Evolutionary conservation across 2,888 invertebrate genomes (phyloP), one percentile per base, ranked within the genome.

Genomic region (Chaitophorus viminalis): DNA sequence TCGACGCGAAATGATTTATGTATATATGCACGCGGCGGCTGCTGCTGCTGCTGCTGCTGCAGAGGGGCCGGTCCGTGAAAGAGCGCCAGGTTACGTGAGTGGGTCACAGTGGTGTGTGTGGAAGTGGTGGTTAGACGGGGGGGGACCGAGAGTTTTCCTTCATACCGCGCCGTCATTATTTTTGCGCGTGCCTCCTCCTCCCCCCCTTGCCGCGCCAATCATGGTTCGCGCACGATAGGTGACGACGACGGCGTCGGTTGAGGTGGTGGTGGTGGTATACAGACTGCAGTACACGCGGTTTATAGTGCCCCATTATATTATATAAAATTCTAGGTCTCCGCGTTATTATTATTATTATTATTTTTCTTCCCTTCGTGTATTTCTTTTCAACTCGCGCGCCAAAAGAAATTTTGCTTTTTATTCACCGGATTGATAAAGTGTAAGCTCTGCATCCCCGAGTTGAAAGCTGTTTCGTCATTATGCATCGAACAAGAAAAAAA

Each of bases 1-100:
- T 85, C 18, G 77, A 86, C 86, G 78, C 60, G 72, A 79, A 86
- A 86, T 79, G 79, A 86, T 86, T 86, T 86, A 86, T 74, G 86
- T 68, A 33, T 68, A 33, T 52, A 74, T 36, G 72, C 36, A 18
- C 36, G 68, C 21, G 3, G 60, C 60, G 25, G 36, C 33, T 6
- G 68, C 46, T 46, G 46, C 46, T 6, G 5, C 33, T 0, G 36
- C 33, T 6, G 68, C 46, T 46, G 46, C 46, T 6, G 5, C 33
- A 0, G n/a, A n/a, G n/a, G n/a, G 75, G 31, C 6, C 18, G n/a
- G 25, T 18, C 33, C 36, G 25, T 31, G 52, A 54, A 33, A 33
- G 54, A 54, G 54, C 25, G 36, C 29, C n/a, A 39, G 52, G 52
- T 52, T 52, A n/a, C n/a, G 68, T 29, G n/a, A n/a, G n/a, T n/a